Conservation (phyloP, 2,113 vertebrate genomes). For the Martes martes region DNA sequence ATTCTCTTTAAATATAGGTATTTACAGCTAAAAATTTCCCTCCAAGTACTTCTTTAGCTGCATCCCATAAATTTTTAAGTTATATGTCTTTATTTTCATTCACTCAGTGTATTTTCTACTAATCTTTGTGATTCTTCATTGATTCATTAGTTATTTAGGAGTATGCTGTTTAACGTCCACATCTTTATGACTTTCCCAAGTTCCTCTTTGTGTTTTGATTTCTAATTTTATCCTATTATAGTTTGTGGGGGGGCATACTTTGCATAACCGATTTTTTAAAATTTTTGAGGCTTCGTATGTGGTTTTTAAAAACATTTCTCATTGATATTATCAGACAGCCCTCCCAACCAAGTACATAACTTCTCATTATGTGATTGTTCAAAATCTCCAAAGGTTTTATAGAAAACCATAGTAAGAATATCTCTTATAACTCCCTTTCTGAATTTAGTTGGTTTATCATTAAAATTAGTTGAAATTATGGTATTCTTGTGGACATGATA, state of each 20-base stretch:
- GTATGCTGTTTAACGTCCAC: not conserved
- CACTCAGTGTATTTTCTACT: not conserved
- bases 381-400: not conserved
- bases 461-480: slow-evolving; percentile 1
- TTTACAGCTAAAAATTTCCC: not conserved
- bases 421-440: not conserved
- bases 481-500: not conserved
- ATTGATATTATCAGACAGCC: not conserved
- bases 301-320: not conserved
- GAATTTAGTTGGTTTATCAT: not conserved
- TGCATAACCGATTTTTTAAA: not conserved
- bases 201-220: not conserved
- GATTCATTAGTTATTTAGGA: not conserved
- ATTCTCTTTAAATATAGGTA: not conserved
- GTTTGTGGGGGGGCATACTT: not conserved
- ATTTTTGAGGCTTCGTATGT: not conserved
- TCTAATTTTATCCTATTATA: not conserved
- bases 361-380: not conserved
- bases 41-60: not conserved
- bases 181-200: not conserved
- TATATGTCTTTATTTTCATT: not conserved
- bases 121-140: slow-evolving; percentile 7
- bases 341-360: not conserved
- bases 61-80: not conserved
- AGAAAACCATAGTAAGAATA: not conserved